A percentile compares a stretch with the other conserved stretches of the same genome.
phyloP scores from a whole-genome alignment of 1,140 invertebrate species.

The Ceratina japonica region DNA sequence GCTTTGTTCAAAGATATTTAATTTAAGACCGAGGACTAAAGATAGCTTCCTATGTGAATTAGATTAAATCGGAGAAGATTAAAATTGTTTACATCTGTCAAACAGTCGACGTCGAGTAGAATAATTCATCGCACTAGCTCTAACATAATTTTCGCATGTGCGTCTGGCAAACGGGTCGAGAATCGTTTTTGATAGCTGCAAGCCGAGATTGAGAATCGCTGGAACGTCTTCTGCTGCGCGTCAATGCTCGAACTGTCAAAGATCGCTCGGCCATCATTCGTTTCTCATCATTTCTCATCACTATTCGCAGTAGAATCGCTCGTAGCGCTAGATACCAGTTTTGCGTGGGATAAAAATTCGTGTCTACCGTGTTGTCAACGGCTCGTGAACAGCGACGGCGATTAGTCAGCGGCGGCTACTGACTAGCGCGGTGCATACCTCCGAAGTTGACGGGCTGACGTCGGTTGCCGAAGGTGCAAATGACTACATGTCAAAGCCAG shows the following conservation, averaged over 20 bases:
- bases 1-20: no score
- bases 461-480: conserved; percentile 33
- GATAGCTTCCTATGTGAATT: no score
- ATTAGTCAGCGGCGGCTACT: conserved; percentile 43
- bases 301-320: neutral
- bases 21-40: no score
- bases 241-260: conserved; percentile 48
- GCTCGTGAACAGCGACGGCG: neutral
- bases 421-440: conserved; percentile 57
- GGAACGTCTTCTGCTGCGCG: conserved; percentile 49
- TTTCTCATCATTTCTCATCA: neutral
- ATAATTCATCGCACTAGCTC: no score
- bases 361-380: neutral
- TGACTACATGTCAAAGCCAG: conserved; percentile 61
- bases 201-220: conserved; percentile 39
- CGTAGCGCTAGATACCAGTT: conserved; percentile 6
- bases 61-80: no score
- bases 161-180: neutral
- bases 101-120: no score
- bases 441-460: conserved; percentile 34
- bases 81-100: no score
- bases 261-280: conserved; percentile 14
- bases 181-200: no score
- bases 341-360: conserved; percentile 25
- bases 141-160: neutral